These are phyloP conservation scores for Bradysia coprophila DNA, from an alignment of 1,140 invertebrate species.

Conservation along the genomic window DNA sequence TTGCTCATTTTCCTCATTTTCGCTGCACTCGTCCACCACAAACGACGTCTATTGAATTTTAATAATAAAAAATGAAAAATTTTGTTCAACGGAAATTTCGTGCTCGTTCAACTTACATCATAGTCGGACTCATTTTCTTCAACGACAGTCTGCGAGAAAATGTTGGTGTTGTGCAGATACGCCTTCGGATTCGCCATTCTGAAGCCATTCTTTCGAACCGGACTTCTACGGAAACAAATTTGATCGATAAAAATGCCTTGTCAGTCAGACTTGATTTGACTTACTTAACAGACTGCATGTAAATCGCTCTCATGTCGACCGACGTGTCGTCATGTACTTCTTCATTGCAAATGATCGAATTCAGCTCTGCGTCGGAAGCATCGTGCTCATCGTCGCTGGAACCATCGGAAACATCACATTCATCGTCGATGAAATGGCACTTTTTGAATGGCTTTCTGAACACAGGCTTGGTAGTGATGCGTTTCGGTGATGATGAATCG, in stretches of 20 bases:
- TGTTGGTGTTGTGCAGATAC: not conserved
- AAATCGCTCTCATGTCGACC: constrained; percentile 32
- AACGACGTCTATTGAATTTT: constrained; percentile 8
- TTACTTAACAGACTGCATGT: constrained; percentile 35
- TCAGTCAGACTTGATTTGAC: too few species aligned
- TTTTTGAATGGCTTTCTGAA: constrained; percentile 16
- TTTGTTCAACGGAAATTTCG: constrained; percentile 2
- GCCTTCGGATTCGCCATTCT: not conserved
- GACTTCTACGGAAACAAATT: not conserved
- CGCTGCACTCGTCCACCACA: constrained; percentile 7
- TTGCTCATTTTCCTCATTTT: constrained; percentile 7
- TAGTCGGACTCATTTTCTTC: constrained; percentile 12
- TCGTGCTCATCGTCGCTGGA: constrained; percentile 23
- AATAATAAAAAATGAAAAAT: not conserved
- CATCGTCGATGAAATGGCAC: constrained; percentile 30
- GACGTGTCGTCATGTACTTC: constrained; percentile 20
- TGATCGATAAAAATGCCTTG: not conserved
- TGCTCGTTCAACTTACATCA: too few species aligned
- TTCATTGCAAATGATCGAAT: constrained; percentile 22
- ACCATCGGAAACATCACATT: constrained; percentile 30
- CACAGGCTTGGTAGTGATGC: not conserved
- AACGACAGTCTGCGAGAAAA: constrained; percentile 4
- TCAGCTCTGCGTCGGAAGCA: constrained; percentile 13
- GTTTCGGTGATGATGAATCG: too few species aligned
- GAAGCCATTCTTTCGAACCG: not conserved